Conservation (phyloP, 1,140 invertebrate species). For the Dreissena rostriformis region DNA sequence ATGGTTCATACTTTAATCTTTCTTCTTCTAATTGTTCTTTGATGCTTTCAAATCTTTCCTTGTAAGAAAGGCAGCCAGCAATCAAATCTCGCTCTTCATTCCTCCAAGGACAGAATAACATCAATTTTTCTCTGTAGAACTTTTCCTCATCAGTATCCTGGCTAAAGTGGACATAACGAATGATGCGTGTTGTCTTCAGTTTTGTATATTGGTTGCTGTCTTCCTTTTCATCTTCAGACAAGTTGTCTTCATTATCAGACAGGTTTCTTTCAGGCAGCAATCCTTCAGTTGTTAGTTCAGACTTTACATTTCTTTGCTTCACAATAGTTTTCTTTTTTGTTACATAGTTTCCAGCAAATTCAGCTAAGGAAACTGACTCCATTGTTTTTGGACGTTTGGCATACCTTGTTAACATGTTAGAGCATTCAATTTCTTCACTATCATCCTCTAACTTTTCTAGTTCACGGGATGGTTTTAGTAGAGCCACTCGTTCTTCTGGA, state of each 20-base stretch:
- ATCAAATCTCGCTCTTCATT: slow-evolving; percentile 1
- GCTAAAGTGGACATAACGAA: slow-evolving; percentile 27
- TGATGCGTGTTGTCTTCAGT: neutral
- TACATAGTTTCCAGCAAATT: slow-evolving; percentile 20
- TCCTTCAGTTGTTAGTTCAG: slow-evolving; percentile 5
- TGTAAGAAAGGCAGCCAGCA: neutral
- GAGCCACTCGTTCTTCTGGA: slow-evolving; percentile 28
- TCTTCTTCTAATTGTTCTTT: neutral
- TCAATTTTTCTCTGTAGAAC: slow-evolving; percentile 4
- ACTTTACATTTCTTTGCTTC: neutral
- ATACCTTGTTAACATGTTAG: slow-evolving; percentile 7
- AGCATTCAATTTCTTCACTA: slow-evolving; percentile 19
- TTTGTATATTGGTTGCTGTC: neutral
- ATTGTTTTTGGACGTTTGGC: slow-evolving; percentile 4
- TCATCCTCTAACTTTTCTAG: slow-evolving; percentile 22
- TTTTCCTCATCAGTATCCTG: neutral
- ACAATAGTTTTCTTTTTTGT: neutral
- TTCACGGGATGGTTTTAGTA: slow-evolving; percentile 9
- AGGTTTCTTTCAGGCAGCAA: neutral
- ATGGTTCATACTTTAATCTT: slow-evolving; percentile 7
- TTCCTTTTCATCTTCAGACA: neutral
- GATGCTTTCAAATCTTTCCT: slow-evolving; percentile 13
- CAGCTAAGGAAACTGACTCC: slow-evolving; percentile 2
- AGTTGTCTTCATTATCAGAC: slow-evolving; percentile 2
- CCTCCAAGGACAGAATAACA: neutral